phyloP scores from a whole-genome alignment of 2,113 vertebrate genomes.

The Edolisoma coerulescens region DNA sequence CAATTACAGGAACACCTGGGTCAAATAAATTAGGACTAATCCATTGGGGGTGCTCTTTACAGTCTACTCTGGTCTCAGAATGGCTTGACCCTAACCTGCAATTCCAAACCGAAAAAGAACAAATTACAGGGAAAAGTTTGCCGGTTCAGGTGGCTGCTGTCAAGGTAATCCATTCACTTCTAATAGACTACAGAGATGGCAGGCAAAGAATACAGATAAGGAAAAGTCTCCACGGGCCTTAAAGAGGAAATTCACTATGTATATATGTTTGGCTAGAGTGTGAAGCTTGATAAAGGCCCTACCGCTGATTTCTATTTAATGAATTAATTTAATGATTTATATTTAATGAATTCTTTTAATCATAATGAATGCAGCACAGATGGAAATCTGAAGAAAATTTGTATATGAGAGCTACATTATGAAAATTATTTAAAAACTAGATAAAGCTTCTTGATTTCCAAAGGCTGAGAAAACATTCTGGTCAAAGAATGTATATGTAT shows the following conservation, averaged over 20 bases:
- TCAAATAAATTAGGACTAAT: constrained; percentile 61
- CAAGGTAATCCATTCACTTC: background rate
- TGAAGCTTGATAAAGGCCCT: background rate
- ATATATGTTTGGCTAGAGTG: background rate
- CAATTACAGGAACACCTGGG: constrained; percentile 74
- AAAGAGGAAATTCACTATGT: background rate
- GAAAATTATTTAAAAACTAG: background rate
- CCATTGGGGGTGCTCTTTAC: constrained; percentile 55
- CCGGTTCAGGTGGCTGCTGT: background rate
- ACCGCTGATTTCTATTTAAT: background rate
- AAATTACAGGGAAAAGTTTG: background rate
- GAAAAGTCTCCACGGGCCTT: background rate
- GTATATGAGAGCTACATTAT: background rate
- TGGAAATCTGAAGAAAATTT: background rate
- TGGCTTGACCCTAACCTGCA: constrained; percentile 19
- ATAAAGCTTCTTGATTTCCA: background rate
- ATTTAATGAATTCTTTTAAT: background rate
- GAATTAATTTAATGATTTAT: background rate
- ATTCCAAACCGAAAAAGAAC: background rate
- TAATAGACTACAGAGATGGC: background rate
- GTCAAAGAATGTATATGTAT: background rate
- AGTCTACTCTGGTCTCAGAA: constrained; percentile 28
- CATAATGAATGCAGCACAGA: background rate
- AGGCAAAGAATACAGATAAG: background rate
- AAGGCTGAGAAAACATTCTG: background rate